These are phyloP conservation scores for Tricholauxania praeusta DNA, from an alignment of 2,888 invertebrate species.

Conservation along the genomic window DNA sequence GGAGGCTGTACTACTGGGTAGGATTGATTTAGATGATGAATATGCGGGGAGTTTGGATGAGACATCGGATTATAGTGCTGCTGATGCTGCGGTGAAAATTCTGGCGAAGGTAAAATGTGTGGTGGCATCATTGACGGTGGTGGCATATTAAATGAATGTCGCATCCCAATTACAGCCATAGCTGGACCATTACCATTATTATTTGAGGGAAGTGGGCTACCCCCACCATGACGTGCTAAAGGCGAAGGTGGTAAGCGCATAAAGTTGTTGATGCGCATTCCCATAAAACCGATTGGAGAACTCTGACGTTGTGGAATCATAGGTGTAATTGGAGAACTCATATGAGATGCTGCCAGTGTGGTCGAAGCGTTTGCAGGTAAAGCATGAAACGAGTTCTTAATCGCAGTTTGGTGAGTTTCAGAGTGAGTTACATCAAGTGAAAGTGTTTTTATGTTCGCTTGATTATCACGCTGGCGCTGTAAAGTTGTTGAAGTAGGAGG, in stretches of 20 bases:
- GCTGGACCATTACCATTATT: not conserved
- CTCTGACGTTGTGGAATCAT: constrained; percentile 49
- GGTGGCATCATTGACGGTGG: constrained; percentile 46
- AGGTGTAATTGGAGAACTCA: constrained; percentile 45
- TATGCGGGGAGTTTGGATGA: constrained; percentile 7
- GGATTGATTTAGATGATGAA: constrained; percentile 26
- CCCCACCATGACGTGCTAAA: constrained; percentile 43
- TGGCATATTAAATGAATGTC: constrained; percentile 52
- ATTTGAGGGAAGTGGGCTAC: constrained; percentile 37
- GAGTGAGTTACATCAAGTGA: constrained; percentile 31
- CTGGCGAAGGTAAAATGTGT: constrained; percentile 3
- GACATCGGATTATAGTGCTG: constrained; percentile 20
- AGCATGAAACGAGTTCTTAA: constrained; percentile 33
- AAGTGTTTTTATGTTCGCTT: constrained; percentile 37
- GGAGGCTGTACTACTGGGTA: constrained; percentile 42
- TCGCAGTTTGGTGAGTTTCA: constrained; percentile 45
- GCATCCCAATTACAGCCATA: constrained; percentile 54
- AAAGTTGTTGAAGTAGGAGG: constrained; percentile 33
- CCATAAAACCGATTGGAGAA: constrained; percentile 50
- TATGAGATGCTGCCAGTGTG: constrained; percentile 45
- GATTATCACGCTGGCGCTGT: constrained; percentile 39
- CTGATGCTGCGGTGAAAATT: constrained; percentile 18
- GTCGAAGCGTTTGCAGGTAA: constrained; percentile 28
- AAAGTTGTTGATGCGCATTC: constrained; percentile 51
- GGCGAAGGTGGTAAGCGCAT: constrained; percentile 61